Conservation (phyloP, 2,113 vertebrate species). For the Cyphomyrus plagiostoma region DNA sequence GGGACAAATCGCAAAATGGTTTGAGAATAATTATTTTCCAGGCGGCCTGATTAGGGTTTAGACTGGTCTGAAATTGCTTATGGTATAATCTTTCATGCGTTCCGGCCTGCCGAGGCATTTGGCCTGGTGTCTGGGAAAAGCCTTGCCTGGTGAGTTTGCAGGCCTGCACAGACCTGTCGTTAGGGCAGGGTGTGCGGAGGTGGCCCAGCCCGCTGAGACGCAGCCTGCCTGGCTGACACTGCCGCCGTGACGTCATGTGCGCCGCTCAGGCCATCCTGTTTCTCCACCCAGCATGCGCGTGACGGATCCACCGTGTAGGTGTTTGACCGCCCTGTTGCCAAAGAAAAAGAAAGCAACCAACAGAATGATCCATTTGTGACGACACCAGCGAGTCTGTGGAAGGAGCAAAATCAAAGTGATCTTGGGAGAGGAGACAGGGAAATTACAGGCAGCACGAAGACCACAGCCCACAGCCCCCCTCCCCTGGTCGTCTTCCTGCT, state of each 20-base stretch:
- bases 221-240: background rate
- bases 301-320: background rate
- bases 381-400: background rate
- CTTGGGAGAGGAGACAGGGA: background rate
- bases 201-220: background rate
- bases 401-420: background rate
- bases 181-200: background rate
- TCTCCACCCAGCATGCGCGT: background rate
- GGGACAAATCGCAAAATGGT: background rate
- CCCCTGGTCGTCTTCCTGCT: background rate
- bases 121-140: background rate
- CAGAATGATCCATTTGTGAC: background rate
- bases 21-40: background rate
- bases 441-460: background rate
- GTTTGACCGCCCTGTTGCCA: background rate
- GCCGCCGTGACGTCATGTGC: no score
- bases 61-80: background rate
- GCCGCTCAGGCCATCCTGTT: background rate
- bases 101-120: background rate
- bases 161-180: background rate
- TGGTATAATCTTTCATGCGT: background rate
- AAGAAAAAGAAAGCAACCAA: background rate
- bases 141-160: background rate
- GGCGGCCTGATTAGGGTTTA: background rate
- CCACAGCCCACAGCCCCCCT: background rate